A percentile compares a stretch with the other conserved stretches of the same genome.
These are phyloP conservation scores for Limanda limanda DNA, from an alignment of 2,113 vertebrate genomes.

Conservation along the genomic window DNA sequence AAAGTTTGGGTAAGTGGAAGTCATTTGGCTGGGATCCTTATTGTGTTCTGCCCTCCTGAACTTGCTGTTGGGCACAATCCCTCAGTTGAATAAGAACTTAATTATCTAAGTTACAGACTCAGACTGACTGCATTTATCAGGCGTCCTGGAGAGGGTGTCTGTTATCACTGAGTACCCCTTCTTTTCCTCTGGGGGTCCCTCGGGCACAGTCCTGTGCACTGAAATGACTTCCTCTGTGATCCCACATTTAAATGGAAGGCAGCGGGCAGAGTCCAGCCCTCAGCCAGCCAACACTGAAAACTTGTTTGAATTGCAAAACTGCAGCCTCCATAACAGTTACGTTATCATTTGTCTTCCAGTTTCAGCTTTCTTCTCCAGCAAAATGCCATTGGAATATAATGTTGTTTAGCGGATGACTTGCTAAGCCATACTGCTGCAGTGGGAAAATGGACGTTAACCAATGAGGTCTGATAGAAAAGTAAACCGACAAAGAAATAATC, in stretches of 20 bases:
- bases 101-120: constrained; percentile 64
- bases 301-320: constrained; percentile 27
- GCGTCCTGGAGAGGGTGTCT: constrained; percentile 47
- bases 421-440: neutral
- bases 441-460: neutral
- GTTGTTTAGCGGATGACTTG: constrained; percentile 6
- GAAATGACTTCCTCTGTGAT: constrained; percentile 46
- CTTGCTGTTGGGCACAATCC: constrained; percentile 44
- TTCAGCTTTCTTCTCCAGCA: neutral
- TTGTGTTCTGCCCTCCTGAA: constrained; percentile 35
- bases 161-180: constrained; percentile 48
- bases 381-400: neutral
- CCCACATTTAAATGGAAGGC: constrained; percentile 51
- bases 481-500: neutral
- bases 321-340: neutral
- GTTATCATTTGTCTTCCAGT: constrained; percentile 12
- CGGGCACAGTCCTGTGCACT: constrained; percentile 35
- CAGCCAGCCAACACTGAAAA: constrained; percentile 31
- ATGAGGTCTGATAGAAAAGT: neutral
- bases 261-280: constrained; percentile 1
- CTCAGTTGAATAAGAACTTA: constrained; percentile 54
- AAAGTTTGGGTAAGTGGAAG: constrained; percentile 42
- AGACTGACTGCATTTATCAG: constrained; percentile 61
- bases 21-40: constrained; percentile 52
- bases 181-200: constrained; percentile 41